Percentiles rank a stretch among this genome's conserved stretches.
Conservation (phyloP, 2,797 vertebrate genomes). For the Fundulus diaphanus region DNA sequence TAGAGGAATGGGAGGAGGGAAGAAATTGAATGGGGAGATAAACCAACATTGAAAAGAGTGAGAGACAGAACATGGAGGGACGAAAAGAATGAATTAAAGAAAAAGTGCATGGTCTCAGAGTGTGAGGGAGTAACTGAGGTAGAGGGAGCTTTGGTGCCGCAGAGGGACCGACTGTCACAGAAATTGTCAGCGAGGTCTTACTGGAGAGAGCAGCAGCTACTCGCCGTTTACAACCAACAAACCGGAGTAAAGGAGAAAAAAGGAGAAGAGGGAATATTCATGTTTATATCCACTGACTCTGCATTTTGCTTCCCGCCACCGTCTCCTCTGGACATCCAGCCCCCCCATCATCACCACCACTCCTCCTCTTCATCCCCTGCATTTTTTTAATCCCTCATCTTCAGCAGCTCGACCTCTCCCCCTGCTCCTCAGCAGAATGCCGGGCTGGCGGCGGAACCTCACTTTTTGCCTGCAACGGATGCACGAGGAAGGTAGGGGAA, state of each 20-base stretch:
- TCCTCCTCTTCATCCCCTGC: conserved; percentile 27
- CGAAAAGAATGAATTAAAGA: background rate
- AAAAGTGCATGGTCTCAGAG: conserved; percentile 25
- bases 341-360: conserved; percentile 32
- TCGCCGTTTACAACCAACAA: conserved; percentile 20
- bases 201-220: conserved; percentile 47
- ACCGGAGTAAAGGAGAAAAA: conserved; percentile 12
- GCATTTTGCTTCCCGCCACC: conserved; percentile 33
- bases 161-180: conserved; percentile 71
- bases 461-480: conserved; percentile 92
- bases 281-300: conserved; percentile 7
- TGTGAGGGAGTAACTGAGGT: conserved; percentile 16
- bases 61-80: conserved; percentile 7
- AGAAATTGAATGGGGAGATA: background rate
- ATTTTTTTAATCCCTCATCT: conserved; percentile 7
- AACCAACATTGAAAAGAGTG: background rate
- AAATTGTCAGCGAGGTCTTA: conserved; percentile 58
- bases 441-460: conserved; percentile 92
- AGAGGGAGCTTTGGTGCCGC: conserved; percentile 52
- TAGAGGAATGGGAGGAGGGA: background rate
- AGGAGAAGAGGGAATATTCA: conserved; percentile 16
- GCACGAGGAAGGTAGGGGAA: conserved; percentile 90
- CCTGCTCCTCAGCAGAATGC: conserved; percentile 79
- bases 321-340: conserved; percentile 57
- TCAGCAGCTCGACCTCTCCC: conserved; percentile 42